A percentile compares a stretch with the other conserved stretches of the same genome.
Conservation (phyloP, 2,113 vertebrate genomes). For the mouse (Mus musculus) region GRCm39 chr14:56319501-56320000, state of each 20-base stretch:
- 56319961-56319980: too few relatives aligned
- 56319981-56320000: too few relatives aligned
- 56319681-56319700: neutral
- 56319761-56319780: neutral
- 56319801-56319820: neutral
- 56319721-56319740: neutral
- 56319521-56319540: too few relatives aligned
- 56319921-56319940: neutral
- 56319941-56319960: too few relatives aligned
- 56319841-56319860: neutral
- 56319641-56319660: neutral
- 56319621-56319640: neutral
- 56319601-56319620: neutral
- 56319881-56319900: neutral
- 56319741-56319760: neutral
- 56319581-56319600: neutral
- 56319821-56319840: neutral
- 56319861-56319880: neutral
- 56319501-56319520: neutral
- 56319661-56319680: neutral
- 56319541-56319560: neutral
- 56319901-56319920: neutral
- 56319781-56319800: accelerated
- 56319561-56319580: neutral
- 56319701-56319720: neutral